phyloP scores from a whole-genome alignment of 2,888 invertebrate genomes.

The Anthophora plumipes region DNA sequence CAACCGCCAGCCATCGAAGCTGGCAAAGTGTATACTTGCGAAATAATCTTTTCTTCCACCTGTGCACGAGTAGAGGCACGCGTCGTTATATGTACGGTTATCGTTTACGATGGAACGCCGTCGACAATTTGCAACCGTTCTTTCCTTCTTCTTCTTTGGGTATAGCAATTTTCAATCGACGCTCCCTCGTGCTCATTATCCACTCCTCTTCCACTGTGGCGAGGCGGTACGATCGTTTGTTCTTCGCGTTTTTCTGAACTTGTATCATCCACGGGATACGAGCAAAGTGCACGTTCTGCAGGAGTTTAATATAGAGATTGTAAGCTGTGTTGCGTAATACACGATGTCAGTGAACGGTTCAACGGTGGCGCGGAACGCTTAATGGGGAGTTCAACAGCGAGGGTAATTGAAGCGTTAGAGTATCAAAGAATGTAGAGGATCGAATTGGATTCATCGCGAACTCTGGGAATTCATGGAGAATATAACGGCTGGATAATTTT shows the following conservation, averaged over 20 bases:
- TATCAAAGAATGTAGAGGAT: not conserved
- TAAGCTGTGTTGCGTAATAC: constrained; percentile 1
- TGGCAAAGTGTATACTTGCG: constrained; percentile 37
- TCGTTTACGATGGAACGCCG: constrained; percentile 29
- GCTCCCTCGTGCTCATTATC: constrained; percentile 55
- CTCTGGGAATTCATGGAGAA: not conserved
- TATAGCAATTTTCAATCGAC: constrained; percentile 54
- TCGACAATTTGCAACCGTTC: constrained; percentile 31
- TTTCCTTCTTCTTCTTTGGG: no score
- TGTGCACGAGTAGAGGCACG: constrained; percentile 10
- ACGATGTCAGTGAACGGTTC: constrained; percentile 5
- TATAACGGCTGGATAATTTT: not conserved
- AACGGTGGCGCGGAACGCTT: not conserved
- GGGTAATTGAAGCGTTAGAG: constrained; percentile 1
- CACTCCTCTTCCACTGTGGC: not conserved
- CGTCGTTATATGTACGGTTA: constrained; percentile 50
- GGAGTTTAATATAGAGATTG: constrained; percentile 12
- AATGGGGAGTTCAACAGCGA: constrained; percentile 5
- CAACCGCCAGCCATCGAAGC: constrained; percentile 19
- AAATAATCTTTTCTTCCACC: constrained; percentile 41
- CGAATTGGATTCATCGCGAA: not conserved
- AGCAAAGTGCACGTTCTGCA: not conserved
- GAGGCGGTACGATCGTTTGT: constrained; percentile 16
- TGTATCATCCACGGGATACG: constrained; percentile 45
- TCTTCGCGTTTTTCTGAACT: constrained; percentile 49